Conservation (phyloP, 64 coral and sea anemone species). For the Actinia equina region DNA sequence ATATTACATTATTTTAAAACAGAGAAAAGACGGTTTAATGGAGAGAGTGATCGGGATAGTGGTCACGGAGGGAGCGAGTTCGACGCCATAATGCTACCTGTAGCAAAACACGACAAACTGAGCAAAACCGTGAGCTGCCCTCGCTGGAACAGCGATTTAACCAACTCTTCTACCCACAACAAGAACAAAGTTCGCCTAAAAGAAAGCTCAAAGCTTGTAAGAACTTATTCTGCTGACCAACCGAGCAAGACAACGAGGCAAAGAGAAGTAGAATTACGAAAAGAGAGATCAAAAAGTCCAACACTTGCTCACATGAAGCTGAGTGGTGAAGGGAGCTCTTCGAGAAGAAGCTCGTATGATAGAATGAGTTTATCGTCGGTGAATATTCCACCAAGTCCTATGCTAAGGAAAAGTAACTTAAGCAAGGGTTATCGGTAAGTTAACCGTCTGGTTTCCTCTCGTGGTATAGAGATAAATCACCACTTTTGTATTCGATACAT, state of each 20-base stretch:
- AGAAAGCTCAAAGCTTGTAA: background rate
- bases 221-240: conserved; percentile 11
- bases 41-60: conserved; percentile 78
- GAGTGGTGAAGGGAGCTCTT: conserved; percentile 32
- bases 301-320: conserved; percentile 97
- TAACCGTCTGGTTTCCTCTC: no score
- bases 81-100: conserved; percentile 79
- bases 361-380: conserved; percentile 41
- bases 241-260: background rate
- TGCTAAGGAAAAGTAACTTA: conserved; percentile 89
- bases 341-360: conserved; percentile 37
- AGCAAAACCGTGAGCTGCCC: background rate
- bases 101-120: conserved; percentile 13
- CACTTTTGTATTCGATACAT: no score
- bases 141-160: conserved; percentile 75
- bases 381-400: conserved; percentile 48
- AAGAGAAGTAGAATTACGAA: conserved; percentile 38
- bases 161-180: background rate
- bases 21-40: conserved; percentile 34
- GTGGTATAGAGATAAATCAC: no score
- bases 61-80: conserved; percentile 89
- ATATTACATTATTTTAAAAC: no score
- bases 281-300: conserved; percentile 71
- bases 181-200: background rate
- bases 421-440: conserved; percentile 77